These are phyloP conservation scores for Datnioides undecimradiatus DNA, from an alignment of 2,113 vertebrate genomes.

Conservation along the genomic window DNA sequence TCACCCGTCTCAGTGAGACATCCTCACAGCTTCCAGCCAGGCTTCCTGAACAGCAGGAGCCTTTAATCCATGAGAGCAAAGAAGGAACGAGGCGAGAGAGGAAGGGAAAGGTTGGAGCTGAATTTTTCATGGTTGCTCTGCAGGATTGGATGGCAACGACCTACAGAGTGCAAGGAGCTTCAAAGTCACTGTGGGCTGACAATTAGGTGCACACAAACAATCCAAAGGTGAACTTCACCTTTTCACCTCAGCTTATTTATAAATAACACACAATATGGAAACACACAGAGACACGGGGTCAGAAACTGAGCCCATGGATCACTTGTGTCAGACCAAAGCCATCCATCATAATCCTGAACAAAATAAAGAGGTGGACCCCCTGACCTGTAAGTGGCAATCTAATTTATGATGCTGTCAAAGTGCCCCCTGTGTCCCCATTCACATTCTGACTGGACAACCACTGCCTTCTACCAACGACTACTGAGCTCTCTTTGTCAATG, in stretches of 20 bases:
- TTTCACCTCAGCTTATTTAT: not conserved
- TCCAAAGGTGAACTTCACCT: constrained; percentile 47
- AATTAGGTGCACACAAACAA: constrained; percentile 35
- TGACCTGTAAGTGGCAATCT: constrained; percentile 38
- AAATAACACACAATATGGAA: not conserved
- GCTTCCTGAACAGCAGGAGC: constrained; percentile 67
- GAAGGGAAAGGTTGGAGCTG: constrained; percentile 79
- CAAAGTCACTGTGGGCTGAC: constrained; percentile 55
- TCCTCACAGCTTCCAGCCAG: constrained; percentile 55
- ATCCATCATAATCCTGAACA: constrained; percentile 24
- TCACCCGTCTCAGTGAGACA: constrained; percentile 53
- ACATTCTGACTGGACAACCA: constrained; percentile 7
- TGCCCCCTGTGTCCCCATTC: constrained; percentile 6
- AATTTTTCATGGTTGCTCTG: constrained; percentile 83
- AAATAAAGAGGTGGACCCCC: constrained; percentile 26
- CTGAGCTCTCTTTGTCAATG: constrained; percentile 43
- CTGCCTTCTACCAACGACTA: constrained; percentile 15
- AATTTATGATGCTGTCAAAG: constrained; percentile 32
- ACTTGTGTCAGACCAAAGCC: constrained; percentile 21
- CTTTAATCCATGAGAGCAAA: constrained; percentile 54
- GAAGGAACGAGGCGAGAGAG: constrained; percentile 42
- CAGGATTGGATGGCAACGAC: constrained; percentile 43
- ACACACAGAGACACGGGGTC: not conserved
- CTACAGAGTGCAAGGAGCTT: constrained; percentile 48
- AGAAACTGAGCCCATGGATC: not conserved